Percentiles rank a stretch among this genome's conserved stretches.
Evolutionary conservation across 2,888 invertebrate genomes (phyloP).

Genomic region (Poecilobothrus nobilitatus): DNA sequence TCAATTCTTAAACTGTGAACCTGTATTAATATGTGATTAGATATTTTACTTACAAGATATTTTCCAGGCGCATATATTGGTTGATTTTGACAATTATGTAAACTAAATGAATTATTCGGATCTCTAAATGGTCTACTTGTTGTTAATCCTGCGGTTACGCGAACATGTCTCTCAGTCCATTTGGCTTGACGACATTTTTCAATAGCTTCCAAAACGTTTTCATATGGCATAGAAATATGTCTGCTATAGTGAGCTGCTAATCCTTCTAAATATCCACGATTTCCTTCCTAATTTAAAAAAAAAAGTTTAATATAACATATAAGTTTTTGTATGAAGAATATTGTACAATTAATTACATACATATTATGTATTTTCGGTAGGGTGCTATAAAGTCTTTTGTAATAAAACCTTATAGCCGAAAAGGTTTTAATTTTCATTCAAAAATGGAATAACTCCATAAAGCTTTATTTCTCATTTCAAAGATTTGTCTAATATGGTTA

Average conservation of each 20-base stretch:
- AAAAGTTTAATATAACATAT: too few species aligned
- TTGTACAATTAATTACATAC: too few species aligned
- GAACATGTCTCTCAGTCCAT: constrained; percentile 45
- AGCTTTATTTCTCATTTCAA: too few species aligned
- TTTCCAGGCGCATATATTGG: constrained; percentile 86
- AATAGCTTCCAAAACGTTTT: constrained; percentile 75
- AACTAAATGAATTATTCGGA: constrained; percentile 45
- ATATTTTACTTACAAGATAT: constrained; percentile 64
- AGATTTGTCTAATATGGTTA: too few species aligned
- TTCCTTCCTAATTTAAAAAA: constrained; percentile 59
- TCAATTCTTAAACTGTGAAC: too few species aligned
- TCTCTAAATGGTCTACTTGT: constrained; percentile 36
- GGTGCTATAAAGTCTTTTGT: too few species aligned
- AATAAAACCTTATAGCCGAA: too few species aligned
- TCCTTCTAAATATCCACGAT: constrained; percentile 77
- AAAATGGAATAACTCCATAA: too few species aligned
- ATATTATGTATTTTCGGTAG: too few species aligned
- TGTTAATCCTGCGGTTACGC: constrained; percentile 41
- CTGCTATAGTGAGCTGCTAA: constrained; percentile 79
- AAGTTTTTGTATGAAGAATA: too few species aligned
- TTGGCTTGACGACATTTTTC: constrained; percentile 66
- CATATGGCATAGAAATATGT: constrained; percentile 78
- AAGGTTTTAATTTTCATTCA: too few species aligned
- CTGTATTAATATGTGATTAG: too few species aligned
- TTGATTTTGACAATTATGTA: constrained; percentile 73